These are phyloP conservation scores for Chionis minor DNA, from an alignment of 2,113 vertebrate genomes.

Conservation along the genomic window DNA sequence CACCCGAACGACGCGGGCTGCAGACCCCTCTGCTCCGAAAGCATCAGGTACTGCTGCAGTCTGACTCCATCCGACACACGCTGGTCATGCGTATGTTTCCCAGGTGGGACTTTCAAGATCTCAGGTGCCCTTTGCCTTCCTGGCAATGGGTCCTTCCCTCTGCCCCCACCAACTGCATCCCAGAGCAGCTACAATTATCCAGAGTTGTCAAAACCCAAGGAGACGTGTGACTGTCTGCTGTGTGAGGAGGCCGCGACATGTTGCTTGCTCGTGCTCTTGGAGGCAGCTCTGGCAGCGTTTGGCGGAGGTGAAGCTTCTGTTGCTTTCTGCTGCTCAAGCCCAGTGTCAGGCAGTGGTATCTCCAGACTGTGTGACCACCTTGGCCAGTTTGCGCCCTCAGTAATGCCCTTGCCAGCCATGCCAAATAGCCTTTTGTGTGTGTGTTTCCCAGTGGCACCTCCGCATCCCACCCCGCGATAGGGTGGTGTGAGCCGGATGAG, in stretches of 20 bases:
- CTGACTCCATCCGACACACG: background rate
- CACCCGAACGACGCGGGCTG: fast-evolving
- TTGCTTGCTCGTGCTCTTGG: background rate
- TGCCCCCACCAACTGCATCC: fast-evolving
- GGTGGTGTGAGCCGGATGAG: no score
- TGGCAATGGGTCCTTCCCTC: background rate
- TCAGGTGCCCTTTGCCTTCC: background rate
- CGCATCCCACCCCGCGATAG: background rate
- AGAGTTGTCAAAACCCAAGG: background rate
- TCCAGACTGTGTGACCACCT: background rate
- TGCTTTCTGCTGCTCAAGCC: background rate
- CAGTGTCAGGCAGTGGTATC: fast-evolving
- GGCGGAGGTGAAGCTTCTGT: fast-evolving
- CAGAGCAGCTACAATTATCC: background rate
- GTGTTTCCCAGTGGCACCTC: background rate
- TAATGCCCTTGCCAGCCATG: background rate
- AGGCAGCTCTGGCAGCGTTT: background rate
- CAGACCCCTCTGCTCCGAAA: background rate
- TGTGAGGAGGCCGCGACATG: fast-evolving
- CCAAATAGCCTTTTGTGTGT: background rate
- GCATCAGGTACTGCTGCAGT: background rate
- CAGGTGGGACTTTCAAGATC: background rate
- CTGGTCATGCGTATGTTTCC: fast-evolving
- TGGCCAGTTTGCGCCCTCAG: background rate
- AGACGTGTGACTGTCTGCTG: background rate